These are phyloP conservation scores for Amphilophus citrinellus DNA, from an alignment of 2,113 vertebrate species.

Conservation along the genomic window DNA sequence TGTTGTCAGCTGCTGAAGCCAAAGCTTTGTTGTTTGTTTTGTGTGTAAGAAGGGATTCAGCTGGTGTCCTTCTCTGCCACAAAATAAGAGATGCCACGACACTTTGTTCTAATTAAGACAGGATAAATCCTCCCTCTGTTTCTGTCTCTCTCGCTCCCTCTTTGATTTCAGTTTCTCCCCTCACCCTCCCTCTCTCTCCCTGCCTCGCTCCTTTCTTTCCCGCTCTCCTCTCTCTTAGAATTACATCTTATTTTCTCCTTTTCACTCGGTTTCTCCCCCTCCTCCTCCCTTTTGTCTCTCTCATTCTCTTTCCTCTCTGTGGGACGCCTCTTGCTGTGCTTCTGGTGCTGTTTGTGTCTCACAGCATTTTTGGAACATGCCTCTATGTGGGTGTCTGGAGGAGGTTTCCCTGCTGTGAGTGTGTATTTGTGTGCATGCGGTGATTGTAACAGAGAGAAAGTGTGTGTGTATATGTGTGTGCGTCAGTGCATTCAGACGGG, in stretches of 20 bases:
- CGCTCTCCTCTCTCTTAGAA: constrained; percentile 9
- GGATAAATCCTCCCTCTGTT: constrained; percentile 38
- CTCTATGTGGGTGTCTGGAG: constrained; percentile 71
- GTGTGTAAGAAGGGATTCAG: constrained; percentile 20
- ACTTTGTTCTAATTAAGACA: constrained; percentile 64
- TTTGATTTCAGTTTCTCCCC: constrained; percentile 25
- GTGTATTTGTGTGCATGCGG: constrained; percentile 43
- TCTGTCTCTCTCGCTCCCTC: background rate
- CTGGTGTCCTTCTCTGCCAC: constrained; percentile 56
- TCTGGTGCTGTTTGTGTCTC: constrained; percentile 67
- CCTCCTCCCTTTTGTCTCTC: constrained; percentile 55
- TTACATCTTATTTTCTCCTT: constrained; percentile 58
- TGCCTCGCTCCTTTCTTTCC: background rate
- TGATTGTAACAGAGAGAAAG: constrained; percentile 32
- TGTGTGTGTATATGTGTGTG: constrained; percentile 19
- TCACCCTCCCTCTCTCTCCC: constrained; percentile 29
- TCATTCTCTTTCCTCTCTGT: constrained; percentile 64
- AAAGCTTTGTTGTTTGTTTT: constrained; percentile 30
- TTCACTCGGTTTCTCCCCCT: constrained; percentile 22
- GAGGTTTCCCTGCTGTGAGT: constrained; percentile 71
- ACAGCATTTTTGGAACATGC: constrained; percentile 63
- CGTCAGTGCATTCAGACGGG: constrained; percentile 21
- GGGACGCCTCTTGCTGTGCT: constrained; percentile 63
- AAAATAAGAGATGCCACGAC: constrained; percentile 41
- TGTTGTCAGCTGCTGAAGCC: constrained; percentile 21